phyloP scores from a whole-genome alignment of 2,797 vertebrate genomes.

The Apogon talboti region DNA sequence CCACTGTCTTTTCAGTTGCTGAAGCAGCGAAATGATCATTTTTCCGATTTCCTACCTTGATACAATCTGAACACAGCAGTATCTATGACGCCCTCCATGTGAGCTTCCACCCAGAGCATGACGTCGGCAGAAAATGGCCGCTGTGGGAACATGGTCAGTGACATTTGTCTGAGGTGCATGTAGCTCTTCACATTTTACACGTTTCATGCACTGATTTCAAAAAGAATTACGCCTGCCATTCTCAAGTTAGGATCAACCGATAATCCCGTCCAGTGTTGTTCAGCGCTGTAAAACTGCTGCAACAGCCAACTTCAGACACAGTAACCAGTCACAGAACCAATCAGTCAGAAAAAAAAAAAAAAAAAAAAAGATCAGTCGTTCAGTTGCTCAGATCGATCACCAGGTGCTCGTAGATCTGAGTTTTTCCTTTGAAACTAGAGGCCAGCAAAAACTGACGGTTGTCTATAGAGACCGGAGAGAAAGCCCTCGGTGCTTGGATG shows the following conservation, averaged over 20 bases:
- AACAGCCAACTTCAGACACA: conserved; percentile 37
- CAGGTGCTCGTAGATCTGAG: conserved; percentile 96
- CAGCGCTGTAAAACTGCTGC: conserved; percentile 26
- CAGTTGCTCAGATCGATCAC: conserved; percentile 94
- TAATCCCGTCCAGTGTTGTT: conserved; percentile 34
- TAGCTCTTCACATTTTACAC: conserved; percentile 17
- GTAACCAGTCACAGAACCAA: conserved; percentile 42
- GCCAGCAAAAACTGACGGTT: conserved; percentile 95
- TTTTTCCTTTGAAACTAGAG: conserved; percentile 98
- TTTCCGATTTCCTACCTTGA: too few relatives aligned
- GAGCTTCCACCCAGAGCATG: too few relatives aligned
- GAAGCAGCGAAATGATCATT: too few relatives aligned
- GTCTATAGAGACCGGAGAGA: conserved; percentile 94
- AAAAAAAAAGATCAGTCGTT: conserved; percentile 27
- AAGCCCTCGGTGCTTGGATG: conserved; percentile 95
- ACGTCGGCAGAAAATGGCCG: too few relatives aligned
- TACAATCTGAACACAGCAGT: too few relatives aligned
- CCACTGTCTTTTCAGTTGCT: too few relatives aligned
- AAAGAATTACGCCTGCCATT: conserved; percentile 30
- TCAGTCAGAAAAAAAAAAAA: conserved; percentile 19
- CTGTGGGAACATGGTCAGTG: too few relatives aligned
- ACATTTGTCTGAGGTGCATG: conserved; percentile 38
- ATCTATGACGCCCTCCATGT: too few relatives aligned
- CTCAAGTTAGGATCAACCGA: conserved; percentile 70
- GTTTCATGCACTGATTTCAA: conserved; percentile 42